Conservation (phyloP, 2,888 invertebrate species). For the Caenorhabditis auriculariae region DNA sequence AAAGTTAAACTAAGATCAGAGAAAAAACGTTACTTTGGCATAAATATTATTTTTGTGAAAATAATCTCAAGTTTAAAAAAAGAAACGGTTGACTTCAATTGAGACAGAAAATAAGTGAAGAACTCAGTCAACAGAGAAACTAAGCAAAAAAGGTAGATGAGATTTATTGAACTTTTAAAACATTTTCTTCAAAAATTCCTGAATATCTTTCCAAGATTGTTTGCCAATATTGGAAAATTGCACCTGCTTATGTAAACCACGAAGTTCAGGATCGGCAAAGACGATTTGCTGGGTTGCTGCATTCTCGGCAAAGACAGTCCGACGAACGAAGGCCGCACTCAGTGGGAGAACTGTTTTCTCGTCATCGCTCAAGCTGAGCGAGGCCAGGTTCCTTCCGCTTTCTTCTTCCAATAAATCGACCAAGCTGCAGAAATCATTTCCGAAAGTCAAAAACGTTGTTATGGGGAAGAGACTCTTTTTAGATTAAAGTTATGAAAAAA, state of each 20-base stretch:
- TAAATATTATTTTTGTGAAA: neutral
- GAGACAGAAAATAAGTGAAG: too few species aligned
- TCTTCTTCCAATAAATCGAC: too few species aligned
- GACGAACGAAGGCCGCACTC: slow-evolving; percentile 55
- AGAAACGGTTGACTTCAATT: too few species aligned
- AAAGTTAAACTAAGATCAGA: too few species aligned
- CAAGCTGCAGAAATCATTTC: slow-evolving; percentile 4
- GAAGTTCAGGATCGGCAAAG: slow-evolving; percentile 77
- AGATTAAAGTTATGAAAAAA: neutral
- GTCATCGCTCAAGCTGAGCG: slow-evolving; percentile 15
- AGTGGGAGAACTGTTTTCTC: slow-evolving; percentile 60
- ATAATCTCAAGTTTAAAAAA: too few species aligned
- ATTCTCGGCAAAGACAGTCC: slow-evolving; percentile 64
- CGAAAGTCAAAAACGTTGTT: slow-evolving; percentile 7
- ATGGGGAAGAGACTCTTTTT: neutral
- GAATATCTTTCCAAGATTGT: neutral
- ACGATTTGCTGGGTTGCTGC: slow-evolving; percentile 81
- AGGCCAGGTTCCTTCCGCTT: too few species aligned
- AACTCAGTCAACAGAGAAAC: neutral
- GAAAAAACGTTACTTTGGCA: too few species aligned
- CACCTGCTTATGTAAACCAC: neutral
- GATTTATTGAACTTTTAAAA: neutral
- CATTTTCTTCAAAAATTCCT: neutral
- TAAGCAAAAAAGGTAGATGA: neutral
- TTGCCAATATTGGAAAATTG: neutral